Evolutionary conservation across 2,797 vertebrate species (phyloP), one percentile per base, ranked within the genome.

Genomic region (Australoheros facetus): DNA sequence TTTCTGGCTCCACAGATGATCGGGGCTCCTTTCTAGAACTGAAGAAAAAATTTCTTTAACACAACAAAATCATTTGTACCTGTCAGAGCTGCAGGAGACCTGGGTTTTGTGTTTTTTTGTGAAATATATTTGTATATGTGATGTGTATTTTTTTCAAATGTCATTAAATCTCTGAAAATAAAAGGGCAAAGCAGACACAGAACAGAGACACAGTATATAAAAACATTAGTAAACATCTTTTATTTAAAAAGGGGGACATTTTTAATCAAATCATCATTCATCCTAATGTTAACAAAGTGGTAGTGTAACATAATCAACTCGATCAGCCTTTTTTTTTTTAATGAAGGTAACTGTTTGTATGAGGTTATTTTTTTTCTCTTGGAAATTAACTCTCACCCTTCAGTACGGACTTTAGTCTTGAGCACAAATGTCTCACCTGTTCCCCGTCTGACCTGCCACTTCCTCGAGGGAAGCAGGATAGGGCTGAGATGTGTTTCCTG

Each of bases 401-500:
- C 64, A 48, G 14, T 6, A 14, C 16, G 14, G 73, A 75, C 76
- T 70, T 56, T 3, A 71, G 57, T 85, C 62, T 74, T 30, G 34
- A 77, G 26, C 60, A 32, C 39, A 64, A 60, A 70, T 28, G 19
- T 6, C 75, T 81, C 77, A 59, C 26, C 26, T 56, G 26, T 77
- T 80, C 78, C 69, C 80, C 48, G 32, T 71, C 23, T 30, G 59
- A 88, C 73, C 77, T 58, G 64, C 39, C 66, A 71, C 86, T 91
- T 93, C 93, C 91, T 92, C 81, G 39, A 72, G 56, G 87, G 84
- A 87, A 83, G 83, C 91, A 92, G 94, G 94, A 94, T 93, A 87
- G 75, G 74, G 53, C 87, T 58, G 71, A 79, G 89, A 87, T 91
- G 87, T 56, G 87, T 80, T 93, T 93, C 93, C 92, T 91, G 82